These are phyloP conservation scores for Paramormyrops hopkinsi DNA, from an alignment of 2,797 vertebrate genomes.

Conservation along the genomic window DNA sequence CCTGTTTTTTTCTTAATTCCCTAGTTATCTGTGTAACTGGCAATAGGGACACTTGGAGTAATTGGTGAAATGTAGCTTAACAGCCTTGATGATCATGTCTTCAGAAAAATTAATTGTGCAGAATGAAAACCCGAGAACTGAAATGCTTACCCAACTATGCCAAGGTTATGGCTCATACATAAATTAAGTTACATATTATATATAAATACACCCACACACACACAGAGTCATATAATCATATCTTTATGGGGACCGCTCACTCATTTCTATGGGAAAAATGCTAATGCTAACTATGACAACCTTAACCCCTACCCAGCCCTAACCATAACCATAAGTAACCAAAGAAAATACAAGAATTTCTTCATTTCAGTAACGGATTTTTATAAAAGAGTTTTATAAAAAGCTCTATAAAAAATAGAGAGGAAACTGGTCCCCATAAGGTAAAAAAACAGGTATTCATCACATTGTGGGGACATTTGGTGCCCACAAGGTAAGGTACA, in stretches of 20 bases:
- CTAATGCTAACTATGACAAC: background rate
- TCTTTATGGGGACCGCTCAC: background rate
- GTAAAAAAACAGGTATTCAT: background rate
- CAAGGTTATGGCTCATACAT: background rate
- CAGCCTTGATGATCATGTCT: background rate
- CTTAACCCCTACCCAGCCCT: background rate
- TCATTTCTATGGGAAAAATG: background rate
- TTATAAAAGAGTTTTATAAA: background rate
- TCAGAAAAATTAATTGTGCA: background rate
- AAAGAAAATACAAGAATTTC: background rate
- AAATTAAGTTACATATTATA: background rate
- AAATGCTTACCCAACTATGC: background rate
- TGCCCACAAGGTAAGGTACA: background rate
- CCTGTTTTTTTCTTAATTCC: background rate
- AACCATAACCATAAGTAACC: background rate
- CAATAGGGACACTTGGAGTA: background rate
- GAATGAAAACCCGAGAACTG: background rate
- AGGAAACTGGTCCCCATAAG: background rate
- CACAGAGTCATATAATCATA: background rate
- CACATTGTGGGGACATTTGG: background rate
- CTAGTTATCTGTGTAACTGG: background rate
- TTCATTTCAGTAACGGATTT: background rate
- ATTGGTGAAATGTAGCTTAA: conserved; percentile 8
- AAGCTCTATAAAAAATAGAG: too few species aligned
- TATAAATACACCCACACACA: background rate